Conservation (phyloP, 2,888 invertebrate species). For the Ichneumoninae sp. region DNA sequence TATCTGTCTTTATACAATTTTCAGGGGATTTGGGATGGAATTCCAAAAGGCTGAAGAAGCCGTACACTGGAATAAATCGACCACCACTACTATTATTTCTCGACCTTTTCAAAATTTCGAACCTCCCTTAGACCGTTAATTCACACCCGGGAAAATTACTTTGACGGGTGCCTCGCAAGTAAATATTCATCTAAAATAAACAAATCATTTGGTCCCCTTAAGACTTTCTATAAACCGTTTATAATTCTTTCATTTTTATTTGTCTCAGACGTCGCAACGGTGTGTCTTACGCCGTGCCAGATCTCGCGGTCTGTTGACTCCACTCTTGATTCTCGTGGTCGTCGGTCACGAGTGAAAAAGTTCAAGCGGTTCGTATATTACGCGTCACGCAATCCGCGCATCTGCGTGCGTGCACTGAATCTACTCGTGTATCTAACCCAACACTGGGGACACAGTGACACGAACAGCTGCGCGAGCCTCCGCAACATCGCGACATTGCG, state of each 20-base stretch:
- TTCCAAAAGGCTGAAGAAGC: not conserved
- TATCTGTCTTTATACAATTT: no score
- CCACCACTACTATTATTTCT: no score
- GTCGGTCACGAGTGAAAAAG: constrained; percentile 8
- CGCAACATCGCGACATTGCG: not conserved
- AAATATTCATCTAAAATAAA: no score
- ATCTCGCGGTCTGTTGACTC: constrained; percentile 14
- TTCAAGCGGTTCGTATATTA: constrained; percentile 38
- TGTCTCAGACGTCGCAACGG: constrained; percentile 13
- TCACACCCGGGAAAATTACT: no score
- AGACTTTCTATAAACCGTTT: not conserved
- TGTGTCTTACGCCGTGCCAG: constrained; percentile 16
- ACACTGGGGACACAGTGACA: constrained; percentile 41
- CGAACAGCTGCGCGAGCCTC: constrained; percentile 31
- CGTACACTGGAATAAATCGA: no score
- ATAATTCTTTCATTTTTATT: not conserved
- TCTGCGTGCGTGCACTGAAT: constrained; percentile 18
- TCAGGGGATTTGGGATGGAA: not conserved
- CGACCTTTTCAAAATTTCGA: not conserved
- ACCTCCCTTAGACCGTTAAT: no score
- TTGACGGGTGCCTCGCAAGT: no score
- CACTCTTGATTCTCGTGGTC: constrained; percentile 9
- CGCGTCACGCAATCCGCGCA: constrained; percentile 30
- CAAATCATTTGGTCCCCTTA: not conserved
- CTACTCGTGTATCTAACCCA: constrained; percentile 43